phyloP scores from a whole-genome alignment of 2,888 invertebrate species.

The Scaptomyza caliginosa region DNA sequence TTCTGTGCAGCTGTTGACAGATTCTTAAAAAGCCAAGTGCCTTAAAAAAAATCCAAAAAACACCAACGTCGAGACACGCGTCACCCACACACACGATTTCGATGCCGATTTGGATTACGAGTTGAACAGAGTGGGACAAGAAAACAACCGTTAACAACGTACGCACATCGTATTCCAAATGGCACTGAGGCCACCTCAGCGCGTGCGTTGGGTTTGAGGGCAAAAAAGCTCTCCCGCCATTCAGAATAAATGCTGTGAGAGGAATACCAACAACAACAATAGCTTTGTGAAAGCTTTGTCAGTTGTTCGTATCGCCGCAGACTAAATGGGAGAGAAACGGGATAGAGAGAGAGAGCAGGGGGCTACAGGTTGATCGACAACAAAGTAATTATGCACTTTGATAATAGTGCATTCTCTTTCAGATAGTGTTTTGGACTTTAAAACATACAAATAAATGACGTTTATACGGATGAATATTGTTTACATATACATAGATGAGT shows the following conservation, averaged over 20 bases:
- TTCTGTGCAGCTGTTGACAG: constrained; percentile 52
- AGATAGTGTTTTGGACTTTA: constrained; percentile 1
- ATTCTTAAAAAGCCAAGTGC: constrained; percentile 58
- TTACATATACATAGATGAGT: neutral
- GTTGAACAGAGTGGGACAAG: neutral
- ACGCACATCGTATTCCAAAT: constrained; percentile 45
- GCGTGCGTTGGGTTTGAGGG: constrained; percentile 48
- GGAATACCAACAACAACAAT: constrained; percentile 8
- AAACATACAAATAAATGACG: neutral
- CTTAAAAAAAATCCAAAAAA: constrained; percentile 20
- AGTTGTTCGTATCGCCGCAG: neutral
- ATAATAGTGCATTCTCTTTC: constrained; percentile 19
- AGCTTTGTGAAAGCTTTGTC: constrained; percentile 37
- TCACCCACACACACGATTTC: constrained; percentile 28
- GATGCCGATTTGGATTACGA: constrained; percentile 5
- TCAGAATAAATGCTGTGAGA: constrained; percentile 16
- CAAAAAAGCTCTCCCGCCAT: constrained; percentile 44
- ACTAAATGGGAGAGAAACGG: neutral
- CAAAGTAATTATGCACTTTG: constrained; percentile 17
- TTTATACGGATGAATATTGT: neutral
- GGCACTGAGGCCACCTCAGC: constrained; percentile 39
- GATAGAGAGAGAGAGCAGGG: neutral
- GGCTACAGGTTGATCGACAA: constrained; percentile 29
- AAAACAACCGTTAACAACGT: constrained; percentile 50
- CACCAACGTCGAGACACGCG: constrained; percentile 33